Evolutionary conservation across 2,797 vertebrate genomes (phyloP).

Genomic region (Lemur catta): DNA sequence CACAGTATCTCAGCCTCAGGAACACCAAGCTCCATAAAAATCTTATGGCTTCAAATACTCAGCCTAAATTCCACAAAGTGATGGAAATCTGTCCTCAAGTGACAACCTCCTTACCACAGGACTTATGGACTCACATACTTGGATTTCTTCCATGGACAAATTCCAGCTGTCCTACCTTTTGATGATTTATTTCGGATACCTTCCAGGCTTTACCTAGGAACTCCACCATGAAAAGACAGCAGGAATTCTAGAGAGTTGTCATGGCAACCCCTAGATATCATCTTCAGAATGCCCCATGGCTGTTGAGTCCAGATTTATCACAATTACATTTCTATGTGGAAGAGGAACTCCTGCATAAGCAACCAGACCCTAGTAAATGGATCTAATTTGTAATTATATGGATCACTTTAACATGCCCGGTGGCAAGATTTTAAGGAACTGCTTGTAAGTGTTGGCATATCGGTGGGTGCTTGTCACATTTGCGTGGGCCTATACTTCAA

Average conservation of each 20-base stretch:
- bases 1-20: background rate
- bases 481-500: background rate
- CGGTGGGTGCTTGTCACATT: background rate
- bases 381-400: slow-evolving; percentile 64
- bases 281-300: slow-evolving; percentile 63
- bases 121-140: slow-evolving; percentile 50
- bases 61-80: slow-evolving; percentile 27
- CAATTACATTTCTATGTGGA: slow-evolving; percentile 60
- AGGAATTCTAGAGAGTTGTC: slow-evolving; percentile 69
- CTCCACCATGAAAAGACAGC: slow-evolving; percentile 67
- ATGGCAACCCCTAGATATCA: slow-evolving; percentile 73
- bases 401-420: background rate
- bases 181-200: slow-evolving; percentile 70
- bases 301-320: slow-evolving; percentile 68
- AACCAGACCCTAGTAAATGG: slow-evolving; percentile 53
- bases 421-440: slow-evolving; percentile 24
- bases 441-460: background rate
- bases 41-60: background rate
- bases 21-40: background rate
- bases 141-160: slow-evolving; percentile 65
- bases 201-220: slow-evolving; percentile 69
- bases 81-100: slow-evolving; percentile 50
- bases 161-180: slow-evolving; percentile 68
- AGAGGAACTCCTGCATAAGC: slow-evolving; percentile 39
- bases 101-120: slow-evolving; percentile 60